phyloP scores from a whole-genome alignment of 2,888 invertebrate genomes.

The Meganola albula region DNA sequence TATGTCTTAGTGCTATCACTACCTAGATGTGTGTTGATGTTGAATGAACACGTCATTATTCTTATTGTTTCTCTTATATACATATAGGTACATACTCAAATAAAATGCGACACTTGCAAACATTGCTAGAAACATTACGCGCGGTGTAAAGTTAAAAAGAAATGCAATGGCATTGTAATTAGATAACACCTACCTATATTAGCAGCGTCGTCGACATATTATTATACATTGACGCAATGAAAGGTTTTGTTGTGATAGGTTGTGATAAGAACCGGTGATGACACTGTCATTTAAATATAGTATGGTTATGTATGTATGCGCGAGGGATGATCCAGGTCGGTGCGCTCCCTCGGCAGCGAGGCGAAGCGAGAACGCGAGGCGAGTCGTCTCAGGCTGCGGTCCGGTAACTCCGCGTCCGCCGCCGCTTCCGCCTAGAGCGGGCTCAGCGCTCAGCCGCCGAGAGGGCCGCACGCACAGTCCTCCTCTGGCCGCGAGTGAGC shows the following conservation, averaged over 20 bases:
- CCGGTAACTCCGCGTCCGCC: conserved; percentile 23
- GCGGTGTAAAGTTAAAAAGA: too few species aligned
- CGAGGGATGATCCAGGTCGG: conserved; percentile 65
- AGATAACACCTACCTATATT: too few species aligned
- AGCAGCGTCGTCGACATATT: too few species aligned
- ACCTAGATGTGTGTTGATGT: too few species aligned
- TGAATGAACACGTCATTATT: too few species aligned
- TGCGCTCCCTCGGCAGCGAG: conserved; percentile 46
- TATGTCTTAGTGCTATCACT: too few species aligned
- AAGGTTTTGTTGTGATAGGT: conserved; percentile 27
- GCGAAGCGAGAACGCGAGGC: conserved; percentile 29
- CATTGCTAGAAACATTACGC: too few species aligned
- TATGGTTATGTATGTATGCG: conserved; percentile 40
- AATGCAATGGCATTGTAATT: too few species aligned
- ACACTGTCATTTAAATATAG: conserved; percentile 14
- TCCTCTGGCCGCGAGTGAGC: conserved; percentile 72
- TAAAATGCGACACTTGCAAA: too few species aligned
- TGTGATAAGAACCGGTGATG: conserved; percentile 12
- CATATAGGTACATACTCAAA: too few species aligned
- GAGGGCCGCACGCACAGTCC: conserved; percentile 61
- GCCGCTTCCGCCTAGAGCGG: conserved; percentile 34
- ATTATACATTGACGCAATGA: conserved; percentile 15
- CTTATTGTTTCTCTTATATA: too few species aligned
- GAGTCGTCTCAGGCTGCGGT: conserved; percentile 24
- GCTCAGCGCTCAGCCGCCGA: conserved; percentile 27